Base-by-base conservation (phyloP, 2,113 vertebrate species). In the Myxocyprinus asiaticus region DNA sequence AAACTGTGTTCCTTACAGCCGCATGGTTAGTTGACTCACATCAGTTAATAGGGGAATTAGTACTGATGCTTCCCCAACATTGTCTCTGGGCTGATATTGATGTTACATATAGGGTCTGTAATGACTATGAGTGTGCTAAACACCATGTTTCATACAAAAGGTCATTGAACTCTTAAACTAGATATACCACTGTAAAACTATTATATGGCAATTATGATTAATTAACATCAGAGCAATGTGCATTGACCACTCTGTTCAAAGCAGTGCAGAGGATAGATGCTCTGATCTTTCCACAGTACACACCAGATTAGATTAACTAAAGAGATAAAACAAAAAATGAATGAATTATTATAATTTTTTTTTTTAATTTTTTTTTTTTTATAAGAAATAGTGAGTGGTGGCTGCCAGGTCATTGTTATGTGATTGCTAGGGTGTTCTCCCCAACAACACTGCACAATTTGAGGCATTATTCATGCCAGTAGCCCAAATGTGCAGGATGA, bases 1-100 rank as follows among this genome's bases (percentile, higher is more conserved):
- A 33, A 76, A 6, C 64, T 68, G 14, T 64, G 64, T 14, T 17
- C 77, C 77, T 85, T 65, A 67, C 4, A 79, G 74, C 75, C 71
- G 66, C 86, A 73, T 79, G 69, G 77, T 80, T 89, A 85, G 89
- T 77, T 81, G 81, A 86, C 69, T 89, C 78, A 47, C 62, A 83
- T 81, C 78, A 70, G 84, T 86, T 86, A 84, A 86, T 62, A 74
- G 63, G 17, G 17, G 6, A 42, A 74, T 74, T 48, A 50, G 53
- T 9, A 48, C 44, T 62, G 11, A 47, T 50, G 44, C 11, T 63
- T 14, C 50, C 59, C 15, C 12, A 22, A 47, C 9, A 22, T 7
- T 0, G 48, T 68, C 48, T 50, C 67, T 33, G 3, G 7, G 17
- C 48, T 68, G 67, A 15, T 73, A n/a, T 10, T 12, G 8, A 47